Evolutionary conservation across 2,797 vertebrate genomes (phyloP).

Genomic region (Tenualosa thibaudeaui): DNA sequence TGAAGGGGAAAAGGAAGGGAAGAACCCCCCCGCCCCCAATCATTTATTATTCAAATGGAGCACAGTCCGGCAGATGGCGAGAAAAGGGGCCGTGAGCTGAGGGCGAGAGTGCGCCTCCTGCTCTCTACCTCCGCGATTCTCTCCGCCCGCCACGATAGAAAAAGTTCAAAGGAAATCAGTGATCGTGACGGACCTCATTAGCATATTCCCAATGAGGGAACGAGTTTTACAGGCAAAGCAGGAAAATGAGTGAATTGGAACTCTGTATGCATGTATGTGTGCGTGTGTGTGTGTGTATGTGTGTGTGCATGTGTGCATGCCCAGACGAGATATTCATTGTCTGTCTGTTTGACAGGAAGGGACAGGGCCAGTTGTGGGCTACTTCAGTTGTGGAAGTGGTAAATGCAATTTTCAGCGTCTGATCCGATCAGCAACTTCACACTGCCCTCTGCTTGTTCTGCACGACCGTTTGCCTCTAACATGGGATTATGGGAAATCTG

Average conservation of each 20-base stretch:
- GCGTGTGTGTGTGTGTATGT: neutral
- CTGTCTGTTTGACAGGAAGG: neutral
- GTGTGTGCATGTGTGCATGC: neutral
- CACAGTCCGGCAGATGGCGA: constrained; percentile 89
- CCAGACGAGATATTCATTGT: neutral
- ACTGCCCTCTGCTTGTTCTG: neutral
- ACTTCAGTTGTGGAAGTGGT: neutral
- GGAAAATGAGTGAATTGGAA: constrained; percentile 34
- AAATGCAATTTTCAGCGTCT: constrained; percentile 18
- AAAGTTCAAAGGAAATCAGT: constrained; percentile 93
- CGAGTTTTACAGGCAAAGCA: constrained; percentile 66
- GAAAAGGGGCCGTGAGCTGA: constrained; percentile 82
- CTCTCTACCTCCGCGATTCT: constrained; percentile 86
- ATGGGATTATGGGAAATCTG: constrained; percentile 15
- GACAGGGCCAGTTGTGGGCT: constrained; percentile 17
- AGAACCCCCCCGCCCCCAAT: constrained; percentile 54
- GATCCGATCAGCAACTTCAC: constrained; percentile 11
- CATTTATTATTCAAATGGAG: constrained; percentile 93
- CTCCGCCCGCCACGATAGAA: constrained; percentile 86
- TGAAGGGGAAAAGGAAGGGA: constrained; percentile 50
- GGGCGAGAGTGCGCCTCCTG: constrained; percentile 80
- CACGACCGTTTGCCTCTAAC: neutral
- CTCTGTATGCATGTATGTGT: neutral
- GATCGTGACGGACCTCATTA: constrained; percentile 88
- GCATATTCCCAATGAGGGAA: constrained; percentile 92